Percentiles rank a stretch among this genome's conserved stretches.
These are phyloP conservation scores for Ataeniobius toweri DNA, from an alignment of 2,797 vertebrate species.

Conservation along the genomic window DNA sequence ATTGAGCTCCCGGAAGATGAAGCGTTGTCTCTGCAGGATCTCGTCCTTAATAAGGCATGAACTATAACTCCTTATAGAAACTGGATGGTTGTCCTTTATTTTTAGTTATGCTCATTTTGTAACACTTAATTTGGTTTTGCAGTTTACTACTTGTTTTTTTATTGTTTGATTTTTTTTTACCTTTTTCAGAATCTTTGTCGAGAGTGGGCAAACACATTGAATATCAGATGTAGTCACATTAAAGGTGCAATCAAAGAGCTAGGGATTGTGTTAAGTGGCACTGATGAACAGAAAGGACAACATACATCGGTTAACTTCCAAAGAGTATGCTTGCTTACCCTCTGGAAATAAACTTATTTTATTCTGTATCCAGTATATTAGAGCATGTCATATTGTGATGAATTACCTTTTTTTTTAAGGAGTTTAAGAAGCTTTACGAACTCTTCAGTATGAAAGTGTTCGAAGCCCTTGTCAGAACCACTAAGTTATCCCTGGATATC, in stretches of 20 bases:
- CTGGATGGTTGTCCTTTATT: neutral
- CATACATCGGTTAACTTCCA: conserved; percentile 81
- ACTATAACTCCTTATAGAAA: neutral
- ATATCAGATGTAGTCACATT: conserved; percentile 76
- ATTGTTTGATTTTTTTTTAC: neutral
- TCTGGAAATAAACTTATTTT: neutral
- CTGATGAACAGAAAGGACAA: conserved; percentile 69
- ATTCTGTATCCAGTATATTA: neutral
- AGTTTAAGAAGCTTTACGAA: conserved; percentile 78
- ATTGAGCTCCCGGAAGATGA: conserved; percentile 74
- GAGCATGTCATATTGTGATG: neutral
- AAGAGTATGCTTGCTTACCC: conserved; percentile 72
- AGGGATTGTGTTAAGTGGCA: conserved; percentile 70
- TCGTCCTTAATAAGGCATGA: conserved; percentile 80
- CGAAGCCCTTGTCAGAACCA: conserved; percentile 82
- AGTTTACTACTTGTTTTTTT: neutral
- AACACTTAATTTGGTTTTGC: neutral
- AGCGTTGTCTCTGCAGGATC: conserved; percentile 67
- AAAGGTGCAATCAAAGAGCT: conserved; percentile 82
- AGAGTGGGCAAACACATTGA: conserved; percentile 77
- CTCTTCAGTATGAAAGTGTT: conserved; percentile 80
- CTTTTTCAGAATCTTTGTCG: conserved; percentile 68
- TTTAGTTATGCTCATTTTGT: neutral
- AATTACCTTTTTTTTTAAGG: conserved; percentile 64
- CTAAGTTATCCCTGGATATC: conserved; percentile 78